Evolutionary conservation across 2,888 invertebrate genomes (phyloP), one percentile per base, ranked within the genome.

Genomic region (Aradus depressus): DNA sequence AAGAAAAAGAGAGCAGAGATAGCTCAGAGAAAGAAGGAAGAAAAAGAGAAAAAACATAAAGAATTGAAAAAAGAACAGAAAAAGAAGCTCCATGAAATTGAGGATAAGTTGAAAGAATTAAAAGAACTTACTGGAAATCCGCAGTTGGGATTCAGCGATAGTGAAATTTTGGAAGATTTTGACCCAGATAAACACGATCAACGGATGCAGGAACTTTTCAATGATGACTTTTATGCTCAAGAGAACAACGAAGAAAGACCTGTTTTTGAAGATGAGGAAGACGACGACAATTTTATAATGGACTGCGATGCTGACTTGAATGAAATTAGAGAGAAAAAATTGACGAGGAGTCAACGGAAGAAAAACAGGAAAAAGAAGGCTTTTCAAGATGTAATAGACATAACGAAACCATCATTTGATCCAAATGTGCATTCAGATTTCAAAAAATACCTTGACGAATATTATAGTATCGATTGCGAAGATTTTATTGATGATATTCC

Each of bases 401-500:
- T 53, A 1, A 76, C 84, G 47, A 93, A 93, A 64, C 95, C 95
- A 0, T 74, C 77, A 47, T 95, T 85, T 68, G 77, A 95, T 67
- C 89, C 93, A 0, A 70, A 75, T 0, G 63, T 64, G 10, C 73
- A 79, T 52, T 77, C 83, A 55, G 81, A 81, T 0, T 93, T 89
- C 67, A 78, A 82, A 26, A 76, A 92, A 61, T 93, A 93, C 64
- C 79, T 93, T 65, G 90, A 96, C 62, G 93, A 96, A 67, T 96
- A 95, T 67, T 96, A 96, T 65, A 80, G 84, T 62, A 72, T 96
- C 65, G 91, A 96, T 67, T 97, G 87, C 66, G 97, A 97, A 65
- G 97, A 98, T 67, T 78, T 96, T 44, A 83, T 97, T 43, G 95
- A 82, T 0, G 92, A 95, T 64, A 67, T 85, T 60, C 91, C 91